Percentiles rank a stretch among this genome's conserved stretches.
These are phyloP conservation scores for Danaus melanippus DNA, from an alignment of 1,140 invertebrate species.

Conservation along the genomic window DNA sequence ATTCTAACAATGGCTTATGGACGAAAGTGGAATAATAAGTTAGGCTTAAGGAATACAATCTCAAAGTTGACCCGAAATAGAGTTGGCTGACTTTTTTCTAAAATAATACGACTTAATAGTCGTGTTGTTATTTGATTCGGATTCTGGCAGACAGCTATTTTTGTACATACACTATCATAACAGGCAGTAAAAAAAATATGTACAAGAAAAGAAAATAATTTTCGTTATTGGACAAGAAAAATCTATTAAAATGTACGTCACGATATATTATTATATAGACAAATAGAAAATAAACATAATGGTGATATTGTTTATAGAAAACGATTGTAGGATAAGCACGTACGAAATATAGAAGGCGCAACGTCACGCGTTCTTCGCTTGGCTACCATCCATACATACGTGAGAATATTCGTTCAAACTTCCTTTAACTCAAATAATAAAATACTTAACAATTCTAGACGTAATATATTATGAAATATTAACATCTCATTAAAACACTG, in stretches of 20 bases:
- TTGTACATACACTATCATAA: neutral
- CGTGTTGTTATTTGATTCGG: too few species aligned
- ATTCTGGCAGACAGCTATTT: neutral
- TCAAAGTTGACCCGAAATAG: slow-evolving; percentile 16
- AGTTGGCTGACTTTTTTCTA: slow-evolving; percentile 7
- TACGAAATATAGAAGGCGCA: slow-evolving; percentile 20
- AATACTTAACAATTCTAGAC: slow-evolving; percentile 2
- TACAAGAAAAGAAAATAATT: too few species aligned
- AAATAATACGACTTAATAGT: neutral
- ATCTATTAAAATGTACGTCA: too few species aligned
- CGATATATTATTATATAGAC: too few species aligned
- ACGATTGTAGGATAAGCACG: slow-evolving; percentile 34
- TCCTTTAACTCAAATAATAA: slow-evolving; percentile 4
- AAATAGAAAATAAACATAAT: neutral
- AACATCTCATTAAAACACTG: too few species aligned
- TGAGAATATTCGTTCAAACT: slow-evolving; percentile 61
- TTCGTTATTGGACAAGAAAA: too few species aligned
- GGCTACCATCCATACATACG: slow-evolving; percentile 45
- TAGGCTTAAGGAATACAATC: slow-evolving; percentile 35
- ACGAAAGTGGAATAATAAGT: slow-evolving; percentile 54
- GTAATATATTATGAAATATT: neutral
- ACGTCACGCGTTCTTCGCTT: slow-evolving; percentile 46
- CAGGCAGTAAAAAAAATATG: neutral
- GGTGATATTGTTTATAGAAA: slow-evolving; percentile 20
- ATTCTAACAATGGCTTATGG: slow-evolving; percentile 32